phyloP scores from a whole-genome alignment of 2,797 vertebrate genomes.

The Dendrocincla fuliginosa region DNA sequence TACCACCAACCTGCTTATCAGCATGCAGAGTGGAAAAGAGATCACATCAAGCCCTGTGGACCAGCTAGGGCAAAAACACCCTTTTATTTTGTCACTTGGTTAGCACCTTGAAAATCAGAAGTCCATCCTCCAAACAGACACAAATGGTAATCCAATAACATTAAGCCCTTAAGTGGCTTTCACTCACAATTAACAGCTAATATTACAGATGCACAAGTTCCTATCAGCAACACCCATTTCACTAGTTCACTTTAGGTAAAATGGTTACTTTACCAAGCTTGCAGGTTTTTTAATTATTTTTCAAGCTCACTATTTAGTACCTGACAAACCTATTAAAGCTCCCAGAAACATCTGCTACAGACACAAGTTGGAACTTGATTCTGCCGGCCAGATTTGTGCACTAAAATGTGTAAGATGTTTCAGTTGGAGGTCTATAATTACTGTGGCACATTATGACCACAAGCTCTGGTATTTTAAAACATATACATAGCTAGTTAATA shows the following conservation, averaged over 20 bases:
- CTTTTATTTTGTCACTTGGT: neutral
- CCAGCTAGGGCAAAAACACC: neutral
- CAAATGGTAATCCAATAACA: constrained; percentile 16
- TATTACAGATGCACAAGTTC: neutral
- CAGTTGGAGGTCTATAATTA: neutral
- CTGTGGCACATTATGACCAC: neutral
- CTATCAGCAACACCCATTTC: neutral
- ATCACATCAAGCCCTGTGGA: neutral
- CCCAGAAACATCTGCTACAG: neutral
- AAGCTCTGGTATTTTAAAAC: neutral
- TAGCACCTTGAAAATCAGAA: neutral
- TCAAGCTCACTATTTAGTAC: neutral
- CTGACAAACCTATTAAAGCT: neutral
- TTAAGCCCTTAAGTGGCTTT: constrained; percentile 27
- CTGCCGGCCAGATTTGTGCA: neutral
- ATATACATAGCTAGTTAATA: neutral
- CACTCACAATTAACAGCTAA: constrained; percentile 21
- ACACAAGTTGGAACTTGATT: neutral
- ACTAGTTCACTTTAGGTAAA: neutral
- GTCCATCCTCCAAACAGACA: neutral
- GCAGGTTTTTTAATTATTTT: neutral
- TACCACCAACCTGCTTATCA: neutral
- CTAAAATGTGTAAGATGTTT: neutral
- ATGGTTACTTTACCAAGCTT: neutral
- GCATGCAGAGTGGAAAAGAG: neutral